Base-by-base conservation (phyloP, 2,888 invertebrate species). In the Himalopsyche kuldschensis region DNA sequence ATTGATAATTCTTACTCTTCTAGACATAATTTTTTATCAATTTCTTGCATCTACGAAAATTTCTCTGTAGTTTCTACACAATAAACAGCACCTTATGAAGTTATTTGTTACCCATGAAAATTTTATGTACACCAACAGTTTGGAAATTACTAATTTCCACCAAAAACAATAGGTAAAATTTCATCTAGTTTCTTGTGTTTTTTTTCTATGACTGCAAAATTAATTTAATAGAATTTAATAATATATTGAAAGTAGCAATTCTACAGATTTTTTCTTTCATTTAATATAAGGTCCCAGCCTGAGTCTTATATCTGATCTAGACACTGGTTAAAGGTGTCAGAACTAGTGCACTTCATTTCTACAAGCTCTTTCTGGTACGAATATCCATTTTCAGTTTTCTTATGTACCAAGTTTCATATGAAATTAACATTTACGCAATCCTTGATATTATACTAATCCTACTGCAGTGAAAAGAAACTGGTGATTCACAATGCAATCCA, bases 271-370 rank as follows among this genome's bases (percentile, higher is more conserved):
- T 78, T 84, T 84, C 41, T 78, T 41, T 82, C 77, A 82, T 80
- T 82, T 82, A 41, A 32, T 31, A 83, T 35, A 86, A 86, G 86
- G 86, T 84, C 75, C 83, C 85, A 82, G 84, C 82, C 84, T 81
- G 84, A 82, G 79, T 84, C 82, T 32, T 83, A 78, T 55, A 83
- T 82, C 85, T 82, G 82, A 84, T 81, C 78, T 84, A 81, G 85
- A 78, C 82, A 84, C 85, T 78, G 82, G 78, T 84, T 84, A 78
- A 81, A 69, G 83, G 83, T 83, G 85, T 81, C 79, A 69, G 82
- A 82, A 83, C 84, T 84, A 78, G 80, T 80, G 76, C 85, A 81
- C 84, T 83, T 85, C 85, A 76, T 84, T 82, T 84, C 85, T 79
- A 11, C 85, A 76, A 84, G 75, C 78, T 63, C 78, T 78, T 79